Evolutionary conservation across 2,113 vertebrate genomes (phyloP), one percentile per base, ranked within the genome.

Genomic region (Alethe castanea): DNA sequence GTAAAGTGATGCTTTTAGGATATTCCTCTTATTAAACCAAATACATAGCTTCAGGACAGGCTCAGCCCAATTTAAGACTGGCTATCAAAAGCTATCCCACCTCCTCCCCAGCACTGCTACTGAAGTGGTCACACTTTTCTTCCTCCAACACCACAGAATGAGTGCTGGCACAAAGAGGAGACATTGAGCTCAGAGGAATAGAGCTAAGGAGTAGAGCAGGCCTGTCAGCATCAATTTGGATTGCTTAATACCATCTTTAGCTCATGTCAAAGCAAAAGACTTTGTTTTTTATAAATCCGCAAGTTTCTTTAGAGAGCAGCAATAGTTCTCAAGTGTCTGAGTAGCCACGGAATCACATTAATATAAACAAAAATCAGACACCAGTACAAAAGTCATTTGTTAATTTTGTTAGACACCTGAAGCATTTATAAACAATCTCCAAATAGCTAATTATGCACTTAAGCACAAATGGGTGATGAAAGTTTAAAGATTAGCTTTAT

Each of bases 21-120:
- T 40, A 53, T 10, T 35, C 14, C 19, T 81, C 36, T 33, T n/a
- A 12, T 12, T 81, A 79, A 90, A 50, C 6, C 19, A 59, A 89
- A 15, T 15, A 45, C 0, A 0, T 1, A 76, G 14, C 17, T 66
- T 66, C 33, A 60, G 29, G 16, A 88, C 40, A 82, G 44, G 26
- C 29, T 93, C 29, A 71, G 80, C 19, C 5, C 44, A 56, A 35
- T 45, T 71, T 40, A 57, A 78, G 38, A 33, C 18, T 26, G 20
- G 8, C 66, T 81, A 57, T 6, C 47, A 47, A 38, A 62, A 36
- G 44, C 2, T 62, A 35, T 64, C 44, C 70, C 38, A 71, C 10
- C 20, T 66, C 61, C 33, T 78, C 26, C 45, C 29, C 33, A 74
- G 48, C 35, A 17, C 26, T 17, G 18, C 38, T 20, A 12, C n/a